Base-by-base conservation (phyloP, 1,140 invertebrate genomes). In the Heliconius congener region DNA sequence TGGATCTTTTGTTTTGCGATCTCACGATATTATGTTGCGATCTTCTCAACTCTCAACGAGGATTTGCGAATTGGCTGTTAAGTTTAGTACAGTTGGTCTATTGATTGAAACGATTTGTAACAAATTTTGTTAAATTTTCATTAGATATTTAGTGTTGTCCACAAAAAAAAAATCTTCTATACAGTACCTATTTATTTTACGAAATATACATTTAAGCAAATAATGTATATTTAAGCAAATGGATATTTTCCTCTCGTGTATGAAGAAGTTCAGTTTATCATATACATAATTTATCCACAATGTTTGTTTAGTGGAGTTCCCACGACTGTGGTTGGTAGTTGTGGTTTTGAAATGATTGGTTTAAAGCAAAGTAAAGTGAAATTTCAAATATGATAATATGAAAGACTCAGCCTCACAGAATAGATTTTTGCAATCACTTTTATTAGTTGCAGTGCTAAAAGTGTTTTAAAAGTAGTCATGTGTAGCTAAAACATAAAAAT, bases 11-110 rank as follows among this genome's bases (percentile, higher is more conserved):
- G 88, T 89, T 85, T 80, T 52, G 23, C 80, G 50, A 66, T 85
- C 87, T 76, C 85, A 85, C 86, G 86, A 23, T 57, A 19, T 19
- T 8, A 78, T 81, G 79, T 89, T 87, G 86, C 85, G 82, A 87
- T 85, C 76, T 76, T 76, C 73, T 46, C 77, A 81, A 72, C 81
- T 85, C 85, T 84, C 81, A 75, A 71, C 37, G 57, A 66, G 60
- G 19, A n/a, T 76, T 70, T 71, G 57, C 39, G 60, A 76, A 76
- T 70, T 46, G 57, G 42, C 37, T 46, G 74, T 60, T 76, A 66
- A 18, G 6, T 71, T 76, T 23, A 76, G 23, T 23, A 57, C n/a
- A 23, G n/a, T 57, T 57, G 1, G 19, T 9, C 2, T 23, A 57
- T 57, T 57, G 55, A 57, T 57, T 57, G n/a, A 57, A 57, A n/a